phyloP scores from a whole-genome alignment of 1,140 invertebrate genomes.

The Akabosia matsudoensis region DNA sequence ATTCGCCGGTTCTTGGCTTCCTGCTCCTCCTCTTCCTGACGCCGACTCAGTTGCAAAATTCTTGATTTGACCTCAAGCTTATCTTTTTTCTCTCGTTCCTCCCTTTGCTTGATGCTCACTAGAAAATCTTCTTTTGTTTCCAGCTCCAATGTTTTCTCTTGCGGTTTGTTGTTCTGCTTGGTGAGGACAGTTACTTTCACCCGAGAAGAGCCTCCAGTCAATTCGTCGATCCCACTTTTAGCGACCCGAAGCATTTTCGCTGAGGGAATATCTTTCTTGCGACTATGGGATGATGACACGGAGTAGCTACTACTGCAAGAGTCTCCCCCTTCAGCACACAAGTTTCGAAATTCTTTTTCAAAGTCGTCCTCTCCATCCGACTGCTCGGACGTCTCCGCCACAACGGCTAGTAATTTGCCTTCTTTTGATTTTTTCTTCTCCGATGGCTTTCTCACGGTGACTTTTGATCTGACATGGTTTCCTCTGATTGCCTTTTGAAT shows the following conservation, averaged over 20 bases:
- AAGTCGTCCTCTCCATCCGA: neutral
- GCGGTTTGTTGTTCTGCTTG: constrained; percentile 85
- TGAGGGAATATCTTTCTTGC: neutral
- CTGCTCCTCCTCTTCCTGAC: constrained; percentile 93
- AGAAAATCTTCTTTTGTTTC: constrained; percentile 83
- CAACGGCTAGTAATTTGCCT: neutral
- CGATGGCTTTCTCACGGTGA: neutral
- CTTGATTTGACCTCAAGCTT: constrained; percentile 89
- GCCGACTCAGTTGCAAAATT: constrained; percentile 88
- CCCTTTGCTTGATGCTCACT: constrained; percentile 81
- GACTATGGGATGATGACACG: no score
- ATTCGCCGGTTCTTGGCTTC: constrained; percentile 54
- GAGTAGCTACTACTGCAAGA: neutral
- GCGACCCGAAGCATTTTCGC: neutral
- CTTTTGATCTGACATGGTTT: no score
- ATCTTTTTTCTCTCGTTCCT: constrained; percentile 70
- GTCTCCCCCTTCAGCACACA: neutral
- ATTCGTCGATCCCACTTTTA: neutral
- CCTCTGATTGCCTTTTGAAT: no score
- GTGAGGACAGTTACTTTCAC: constrained; percentile 90
- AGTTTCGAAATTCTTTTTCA: neutral
- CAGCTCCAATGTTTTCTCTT: constrained; percentile 85
- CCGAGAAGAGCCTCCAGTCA: constrained; percentile 49
- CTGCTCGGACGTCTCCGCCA: neutral
- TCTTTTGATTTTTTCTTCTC: neutral